Evolutionary conservation across 2,113 vertebrate species (phyloP).

Genomic region (Megaceryle maxima): DNA sequence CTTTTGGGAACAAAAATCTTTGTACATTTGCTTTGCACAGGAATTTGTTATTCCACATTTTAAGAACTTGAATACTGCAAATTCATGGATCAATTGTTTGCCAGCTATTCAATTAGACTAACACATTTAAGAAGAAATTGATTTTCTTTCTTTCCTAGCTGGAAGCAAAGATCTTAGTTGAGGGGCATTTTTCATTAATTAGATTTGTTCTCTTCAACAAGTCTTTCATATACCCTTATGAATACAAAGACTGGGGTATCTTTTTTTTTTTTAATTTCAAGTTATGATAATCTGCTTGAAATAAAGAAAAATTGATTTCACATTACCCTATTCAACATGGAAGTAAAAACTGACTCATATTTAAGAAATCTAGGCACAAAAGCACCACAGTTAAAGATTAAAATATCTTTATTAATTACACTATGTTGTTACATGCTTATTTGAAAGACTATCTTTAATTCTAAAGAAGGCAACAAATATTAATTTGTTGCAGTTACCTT

Average conservation of each 20-base stretch:
- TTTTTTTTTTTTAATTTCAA: not conserved
- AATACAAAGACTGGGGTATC: not conserved
- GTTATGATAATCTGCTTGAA: not conserved
- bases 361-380: not conserved
- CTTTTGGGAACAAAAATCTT: not conserved
- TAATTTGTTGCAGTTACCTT: not conserved
- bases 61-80: not conserved
- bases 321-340: not conserved
- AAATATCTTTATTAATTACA: not conserved
- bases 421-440: not conserved
- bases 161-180: not conserved
- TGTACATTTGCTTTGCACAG: not conserved
- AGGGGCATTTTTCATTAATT: not conserved
- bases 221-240: not conserved
- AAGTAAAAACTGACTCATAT: not conserved
- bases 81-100: slow-evolving; percentile 1
- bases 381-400: not conserved
- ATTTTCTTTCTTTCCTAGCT: not conserved
- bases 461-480: not conserved
- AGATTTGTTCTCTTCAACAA: not conserved
- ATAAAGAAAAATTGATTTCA: not conserved
- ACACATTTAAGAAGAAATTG: not conserved
- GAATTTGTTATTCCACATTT: not conserved
- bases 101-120: slow-evolving; percentile 21
- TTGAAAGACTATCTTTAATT: not conserved